Evolutionary conservation across 2,888 invertebrate genomes (phyloP).

Genomic region (Elmis aenea): DNA sequence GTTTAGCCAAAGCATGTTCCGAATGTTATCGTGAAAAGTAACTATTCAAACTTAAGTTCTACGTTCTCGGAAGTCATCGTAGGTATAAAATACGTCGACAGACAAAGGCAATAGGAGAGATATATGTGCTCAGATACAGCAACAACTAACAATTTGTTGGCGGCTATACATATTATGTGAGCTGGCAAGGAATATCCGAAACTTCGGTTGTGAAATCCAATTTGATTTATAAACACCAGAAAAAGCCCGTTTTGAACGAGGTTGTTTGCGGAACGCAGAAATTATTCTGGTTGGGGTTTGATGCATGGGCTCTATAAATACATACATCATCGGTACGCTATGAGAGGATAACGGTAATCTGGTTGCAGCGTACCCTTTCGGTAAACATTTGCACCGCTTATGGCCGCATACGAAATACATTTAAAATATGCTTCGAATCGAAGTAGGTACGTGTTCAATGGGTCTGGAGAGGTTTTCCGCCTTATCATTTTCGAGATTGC

Average conservation of each 20-base stretch:
- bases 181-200: constrained; percentile 34
- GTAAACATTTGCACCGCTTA: constrained; percentile 28
- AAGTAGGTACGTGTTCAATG: no score
- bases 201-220: constrained; percentile 38
- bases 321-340: constrained; percentile 41
- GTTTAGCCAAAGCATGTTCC: constrained; percentile 2
- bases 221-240: constrained; percentile 45
- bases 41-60: constrained; percentile 17
- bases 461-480: no score
- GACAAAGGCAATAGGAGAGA: constrained; percentile 32
- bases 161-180: constrained; percentile 27
- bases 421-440: no score
- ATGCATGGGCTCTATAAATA: constrained; percentile 44
- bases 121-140: constrained; percentile 31
- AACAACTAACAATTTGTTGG: constrained; percentile 40
- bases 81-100: constrained; percentile 33
- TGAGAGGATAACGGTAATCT: constrained; percentile 39
- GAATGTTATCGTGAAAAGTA: background rate
- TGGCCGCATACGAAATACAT: constrained; percentile 5
- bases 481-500: no score
- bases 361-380: constrained; percentile 28
- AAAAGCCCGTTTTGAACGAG: constrained; percentile 34
- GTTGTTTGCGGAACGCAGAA: constrained; percentile 41
- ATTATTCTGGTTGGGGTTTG: constrained; percentile 42
- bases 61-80: constrained; percentile 26